phyloP scores from a whole-genome alignment of 2,113 vertebrate species.

The Octodon degus region DNA sequence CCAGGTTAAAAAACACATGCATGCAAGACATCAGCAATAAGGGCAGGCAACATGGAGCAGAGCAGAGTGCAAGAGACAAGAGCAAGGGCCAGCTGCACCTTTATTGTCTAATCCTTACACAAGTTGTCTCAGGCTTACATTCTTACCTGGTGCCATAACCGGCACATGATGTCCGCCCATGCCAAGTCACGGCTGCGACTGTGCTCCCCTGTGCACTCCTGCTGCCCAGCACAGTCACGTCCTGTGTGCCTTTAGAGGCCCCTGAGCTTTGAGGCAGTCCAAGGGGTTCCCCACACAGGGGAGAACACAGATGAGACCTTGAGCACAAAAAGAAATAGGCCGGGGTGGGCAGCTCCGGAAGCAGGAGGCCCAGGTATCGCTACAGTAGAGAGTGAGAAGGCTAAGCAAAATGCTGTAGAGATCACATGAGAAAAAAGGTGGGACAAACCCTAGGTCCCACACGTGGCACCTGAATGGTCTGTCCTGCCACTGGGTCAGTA shows the following conservation, averaged over 20 bases:
- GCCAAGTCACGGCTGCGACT: no score
- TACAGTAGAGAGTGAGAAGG: neutral
- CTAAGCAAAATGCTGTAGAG: neutral
- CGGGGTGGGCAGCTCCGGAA: neutral
- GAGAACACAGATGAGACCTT: neutral
- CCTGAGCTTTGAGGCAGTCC: no score
- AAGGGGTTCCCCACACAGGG: no score
- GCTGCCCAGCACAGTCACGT: no score
- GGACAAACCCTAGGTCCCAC: neutral
- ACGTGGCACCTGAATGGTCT: neutral
- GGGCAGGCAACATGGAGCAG: no score
- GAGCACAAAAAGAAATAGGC: neutral
- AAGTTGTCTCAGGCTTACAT: no score
- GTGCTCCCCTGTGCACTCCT: no score
- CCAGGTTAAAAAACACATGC: neutral
- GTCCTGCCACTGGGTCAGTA: neutral
- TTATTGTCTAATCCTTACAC: neutral
- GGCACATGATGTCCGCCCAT: no score
- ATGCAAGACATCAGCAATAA: neutral
- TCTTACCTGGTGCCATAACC: no score
- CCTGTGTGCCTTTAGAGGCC: no score
- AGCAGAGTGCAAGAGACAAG: neutral
- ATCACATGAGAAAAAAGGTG: neutral
- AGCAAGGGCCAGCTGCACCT: neutral
- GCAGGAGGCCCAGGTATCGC: neutral